These are phyloP conservation scores for Ferrisia virgata DNA, from an alignment of 2,888 invertebrate species.

Conservation along the genomic window DNA sequence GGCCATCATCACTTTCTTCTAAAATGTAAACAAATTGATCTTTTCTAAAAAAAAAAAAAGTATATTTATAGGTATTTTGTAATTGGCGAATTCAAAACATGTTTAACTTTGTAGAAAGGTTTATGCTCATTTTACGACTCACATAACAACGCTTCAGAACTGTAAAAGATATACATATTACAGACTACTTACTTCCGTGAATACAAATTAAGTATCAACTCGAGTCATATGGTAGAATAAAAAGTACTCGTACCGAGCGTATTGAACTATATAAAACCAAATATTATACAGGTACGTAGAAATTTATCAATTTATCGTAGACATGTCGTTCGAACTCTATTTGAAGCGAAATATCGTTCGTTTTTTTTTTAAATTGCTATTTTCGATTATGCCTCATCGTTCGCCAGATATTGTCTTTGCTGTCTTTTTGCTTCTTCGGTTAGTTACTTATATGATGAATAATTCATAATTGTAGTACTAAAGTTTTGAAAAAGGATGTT, in stretches of 20 bases:
- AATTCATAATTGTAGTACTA: conserved; percentile 39
- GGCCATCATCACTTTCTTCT: too few species aligned
- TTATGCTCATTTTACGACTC: not conserved
- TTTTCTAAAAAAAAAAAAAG: not conserved
- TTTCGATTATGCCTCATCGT: conserved; percentile 19
- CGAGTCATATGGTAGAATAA: not conserved
- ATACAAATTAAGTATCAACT: conserved; percentile 31
- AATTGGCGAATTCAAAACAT: not conserved
- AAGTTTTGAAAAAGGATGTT: conserved; percentile 44
- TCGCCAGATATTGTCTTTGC: not conserved
- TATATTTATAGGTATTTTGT: not conserved
- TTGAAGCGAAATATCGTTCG: not conserved
- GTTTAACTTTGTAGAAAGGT: not conserved
- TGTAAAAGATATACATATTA: not conserved
- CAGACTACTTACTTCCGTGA: conserved; percentile 41
- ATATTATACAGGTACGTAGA: too few species aligned
- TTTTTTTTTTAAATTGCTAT: conserved; percentile 21
- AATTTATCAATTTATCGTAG: not conserved
- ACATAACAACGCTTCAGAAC: not conserved
- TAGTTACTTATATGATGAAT: conserved; percentile 33
- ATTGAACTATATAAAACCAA: conserved; percentile 17
- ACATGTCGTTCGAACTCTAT: too few species aligned
- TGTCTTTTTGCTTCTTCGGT: conserved; percentile 14
- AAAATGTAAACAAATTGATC: too few species aligned
- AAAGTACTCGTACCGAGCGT: not conserved